Evolutionary conservation across 2,113 vertebrate genomes (phyloP), one percentile per base, ranked within the genome.

Genomic region (Lipophrys pholis): DNA sequence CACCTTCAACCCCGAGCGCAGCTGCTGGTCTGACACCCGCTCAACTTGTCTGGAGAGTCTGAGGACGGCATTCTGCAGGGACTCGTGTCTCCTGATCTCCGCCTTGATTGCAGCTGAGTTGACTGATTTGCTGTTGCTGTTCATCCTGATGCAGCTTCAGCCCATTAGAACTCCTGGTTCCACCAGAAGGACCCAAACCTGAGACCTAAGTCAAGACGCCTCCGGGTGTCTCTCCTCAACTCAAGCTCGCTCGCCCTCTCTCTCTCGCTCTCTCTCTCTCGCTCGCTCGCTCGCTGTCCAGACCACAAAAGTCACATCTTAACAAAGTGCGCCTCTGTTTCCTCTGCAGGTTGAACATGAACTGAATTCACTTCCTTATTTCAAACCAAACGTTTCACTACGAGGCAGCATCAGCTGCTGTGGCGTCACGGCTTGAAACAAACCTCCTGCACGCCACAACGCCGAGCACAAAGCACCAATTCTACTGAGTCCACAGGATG

Each of bases 1-100:
- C 40, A 93, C 81, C 55, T 91, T 90, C 0, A 96, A 88, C 52
- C 83, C 92, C 0, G 80, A 91, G 21, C 89, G 91, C n/a, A 96
- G 92, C 74, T 87, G 89, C 2, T 76, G 86, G 45, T 96, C 93
- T 1, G 16, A 48, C 1, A 96, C 93, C 12, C 89, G 86, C 15
- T 93, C 95, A 68, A 93, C 78, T 81, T 96, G 90, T 66, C 90
- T 94, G 42, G 68, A 84, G 5, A 96, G 83, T 72, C 82, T 90
- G 69, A 71, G 91, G 57, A 95, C 59, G 6, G 90, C 92, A 6
- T 57, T 90, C 79, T 95, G 92, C 16, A 94, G 83, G 9, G 86
- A 86, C 0, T 93, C 93, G 12, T 95, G 84, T 64, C 94, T 88
- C 83, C 89, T 93, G 48, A 95, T 90, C 87, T 96, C 95, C 1